Percentiles rank a stretch among this genome's conserved stretches.
phyloP scores from a whole-genome alignment of 2,888 invertebrate genomes.

The Zootermopsis nevadensis region DNA sequence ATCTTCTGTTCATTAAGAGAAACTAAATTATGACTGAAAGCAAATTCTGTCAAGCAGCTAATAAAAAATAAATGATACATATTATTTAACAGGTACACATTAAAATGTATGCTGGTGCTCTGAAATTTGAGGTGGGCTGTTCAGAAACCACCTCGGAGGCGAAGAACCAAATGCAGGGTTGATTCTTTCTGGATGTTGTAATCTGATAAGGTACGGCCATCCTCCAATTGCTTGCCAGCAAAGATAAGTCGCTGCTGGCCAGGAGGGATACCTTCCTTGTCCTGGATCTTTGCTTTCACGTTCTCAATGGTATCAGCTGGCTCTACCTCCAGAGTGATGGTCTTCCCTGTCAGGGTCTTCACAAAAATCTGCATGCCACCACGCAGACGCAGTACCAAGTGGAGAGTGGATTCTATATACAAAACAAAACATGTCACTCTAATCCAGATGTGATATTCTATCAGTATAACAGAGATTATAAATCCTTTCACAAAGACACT shows the following conservation, averaged over 20 bases:
- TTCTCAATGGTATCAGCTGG: not conserved
- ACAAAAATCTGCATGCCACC: slow-evolving; percentile 34
- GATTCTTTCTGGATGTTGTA: slow-evolving; percentile 22
- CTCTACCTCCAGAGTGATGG: slow-evolving; percentile 33
- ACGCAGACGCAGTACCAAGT: not conserved
- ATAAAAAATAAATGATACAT: not conserved
- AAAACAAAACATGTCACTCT: too few species aligned
- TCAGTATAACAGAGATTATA: too few species aligned
- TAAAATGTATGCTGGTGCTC: slow-evolving; percentile 3
- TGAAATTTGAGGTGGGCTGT: not conserved
- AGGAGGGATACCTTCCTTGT: slow-evolving; percentile 22
- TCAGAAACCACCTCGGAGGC: not conserved
- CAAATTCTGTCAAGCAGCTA: too few species aligned
- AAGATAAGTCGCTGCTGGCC: slow-evolving; percentile 20
- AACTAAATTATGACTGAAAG: too few species aligned
- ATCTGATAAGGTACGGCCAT: slow-evolving; percentile 18
- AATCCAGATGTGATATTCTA: too few species aligned
- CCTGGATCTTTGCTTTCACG: too few species aligned
- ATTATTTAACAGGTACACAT: not conserved
- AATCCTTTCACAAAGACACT: too few species aligned
- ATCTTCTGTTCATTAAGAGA: too few species aligned
- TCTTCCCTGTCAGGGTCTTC: slow-evolving; percentile 33
- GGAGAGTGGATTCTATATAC: slow-evolving; percentile 9
- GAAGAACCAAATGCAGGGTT: not conserved
- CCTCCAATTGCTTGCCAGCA: slow-evolving; percentile 34